Evolutionary conservation across 1,140 invertebrate species (phyloP).

Genomic region (Psix sp.): DNA sequence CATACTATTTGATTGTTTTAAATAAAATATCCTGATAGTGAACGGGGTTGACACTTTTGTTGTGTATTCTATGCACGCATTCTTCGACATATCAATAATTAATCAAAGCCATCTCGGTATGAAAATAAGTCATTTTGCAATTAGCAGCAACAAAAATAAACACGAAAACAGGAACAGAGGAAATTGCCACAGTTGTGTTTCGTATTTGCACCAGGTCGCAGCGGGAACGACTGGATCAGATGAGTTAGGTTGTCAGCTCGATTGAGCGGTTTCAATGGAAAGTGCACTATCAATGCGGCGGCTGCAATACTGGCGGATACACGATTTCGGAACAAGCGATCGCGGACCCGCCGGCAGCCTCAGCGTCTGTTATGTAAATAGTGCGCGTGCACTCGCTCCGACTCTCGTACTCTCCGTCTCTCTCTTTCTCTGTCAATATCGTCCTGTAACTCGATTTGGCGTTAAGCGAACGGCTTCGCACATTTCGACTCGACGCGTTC

Average conservation of each 20-base stretch:
- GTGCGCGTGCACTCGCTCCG: not conserved
- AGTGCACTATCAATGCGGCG: slow-evolving; percentile 17
- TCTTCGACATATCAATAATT: no score
- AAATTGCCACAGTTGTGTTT: slow-evolving; percentile 3
- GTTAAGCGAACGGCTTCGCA: slow-evolving; percentile 23
- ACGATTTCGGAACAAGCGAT: slow-evolving; percentile 15
- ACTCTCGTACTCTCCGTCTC: slow-evolving; percentile 4
- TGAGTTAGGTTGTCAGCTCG: slow-evolving; percentile 2
- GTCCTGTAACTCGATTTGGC: slow-evolving; percentile 26
- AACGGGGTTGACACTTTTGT: no score
- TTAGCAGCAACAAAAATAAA: no score
- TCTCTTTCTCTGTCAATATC: slow-evolving; percentile 11
- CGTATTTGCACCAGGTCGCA: not conserved
- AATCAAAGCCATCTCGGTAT: no score
- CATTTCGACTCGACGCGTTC: slow-evolving; percentile 16
- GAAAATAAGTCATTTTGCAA: no score
- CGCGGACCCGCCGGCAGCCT: slow-evolving; percentile 25
- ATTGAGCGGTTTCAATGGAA: slow-evolving; percentile 11
- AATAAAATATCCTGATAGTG: no score
- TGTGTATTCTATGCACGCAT: no score
- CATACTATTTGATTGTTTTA: no score
- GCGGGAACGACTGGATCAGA: not conserved
- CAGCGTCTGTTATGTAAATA: slow-evolving; percentile 34
- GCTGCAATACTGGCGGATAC: slow-evolving; percentile 7
- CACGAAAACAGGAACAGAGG: not conserved